phyloP scores from a whole-genome alignment of 2,797 vertebrate species.

The Chaenodraco wilsoni region DNA sequence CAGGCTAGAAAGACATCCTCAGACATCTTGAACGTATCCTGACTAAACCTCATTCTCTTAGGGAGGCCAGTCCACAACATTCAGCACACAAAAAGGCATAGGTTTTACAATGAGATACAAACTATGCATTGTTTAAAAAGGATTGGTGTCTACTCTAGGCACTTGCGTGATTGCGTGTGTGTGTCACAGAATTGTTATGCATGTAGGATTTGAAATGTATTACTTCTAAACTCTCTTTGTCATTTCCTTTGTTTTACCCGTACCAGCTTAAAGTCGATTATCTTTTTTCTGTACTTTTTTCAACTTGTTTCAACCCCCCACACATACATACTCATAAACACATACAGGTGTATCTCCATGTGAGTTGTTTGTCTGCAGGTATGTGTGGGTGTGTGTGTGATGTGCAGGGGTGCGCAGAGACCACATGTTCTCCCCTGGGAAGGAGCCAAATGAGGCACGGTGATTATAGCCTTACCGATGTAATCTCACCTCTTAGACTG shows the following conservation, averaged over 20 bases:
- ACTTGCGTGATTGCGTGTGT: neutral
- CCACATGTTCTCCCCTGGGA: slow-evolving; percentile 45
- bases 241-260: neutral
- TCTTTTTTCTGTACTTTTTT: too few species aligned
- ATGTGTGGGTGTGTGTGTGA: slow-evolving; percentile 32
- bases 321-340: slow-evolving; percentile 4
- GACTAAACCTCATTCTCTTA: too few species aligned
- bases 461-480: slow-evolving; percentile 71
- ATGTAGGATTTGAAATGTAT: slow-evolving; percentile 4
- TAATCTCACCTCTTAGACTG: slow-evolving; percentile 71
- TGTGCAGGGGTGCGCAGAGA: slow-evolving; percentile 49
- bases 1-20: neutral
- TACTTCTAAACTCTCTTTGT: neutral
- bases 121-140: too few species aligned
- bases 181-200: too few species aligned
- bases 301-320: too few species aligned
- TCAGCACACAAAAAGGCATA: neutral
- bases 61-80: too few species aligned
- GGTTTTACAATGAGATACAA: neutral
- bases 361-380: slow-evolving; percentile 12
- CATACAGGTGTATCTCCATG: neutral
- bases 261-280: too few species aligned
- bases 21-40: neutral
- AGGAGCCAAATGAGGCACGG: slow-evolving; percentile 63
- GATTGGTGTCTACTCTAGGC: neutral